phyloP scores from a whole-genome alignment of 1,140 invertebrate genomes.

The Orussus abietinus region DNA sequence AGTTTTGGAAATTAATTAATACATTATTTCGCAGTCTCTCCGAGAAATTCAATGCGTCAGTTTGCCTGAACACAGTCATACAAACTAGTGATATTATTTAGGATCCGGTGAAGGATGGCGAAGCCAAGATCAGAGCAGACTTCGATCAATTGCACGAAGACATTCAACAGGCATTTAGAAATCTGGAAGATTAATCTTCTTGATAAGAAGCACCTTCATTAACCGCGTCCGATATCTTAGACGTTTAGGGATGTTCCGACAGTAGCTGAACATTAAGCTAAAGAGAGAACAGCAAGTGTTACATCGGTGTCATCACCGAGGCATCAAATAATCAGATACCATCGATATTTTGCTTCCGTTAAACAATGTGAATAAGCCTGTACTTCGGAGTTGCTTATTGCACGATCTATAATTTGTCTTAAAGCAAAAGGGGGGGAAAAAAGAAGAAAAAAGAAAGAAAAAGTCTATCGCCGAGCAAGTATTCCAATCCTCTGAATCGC shows the following conservation, averaged over 20 bases:
- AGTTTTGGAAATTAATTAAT: slow-evolving; percentile 11
- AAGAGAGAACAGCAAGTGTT: too few relatives aligned
- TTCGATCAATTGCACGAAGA: slow-evolving; percentile 94
- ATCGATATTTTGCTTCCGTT: too few relatives aligned
- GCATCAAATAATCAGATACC: too few relatives aligned
- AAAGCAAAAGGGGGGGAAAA: too few relatives aligned
- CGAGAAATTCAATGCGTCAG: background rate
- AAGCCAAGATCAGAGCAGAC: slow-evolving; percentile 94
- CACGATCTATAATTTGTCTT: too few relatives aligned
- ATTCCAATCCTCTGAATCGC: too few relatives aligned
- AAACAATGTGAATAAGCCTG: too few relatives aligned
- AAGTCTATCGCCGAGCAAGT: too few relatives aligned
- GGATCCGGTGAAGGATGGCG: slow-evolving; percentile 97
- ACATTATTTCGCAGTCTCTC: background rate
- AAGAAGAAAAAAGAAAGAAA: too few relatives aligned
- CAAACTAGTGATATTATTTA: slow-evolving; percentile 51
- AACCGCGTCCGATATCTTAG: slow-evolving; percentile 13
- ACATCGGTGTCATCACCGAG: too few relatives aligned
- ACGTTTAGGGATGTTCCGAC: slow-evolving; percentile 44
- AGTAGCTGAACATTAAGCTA: too few relatives aligned
- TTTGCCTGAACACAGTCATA: slow-evolving; percentile 4
- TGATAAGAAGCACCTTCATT: background rate
- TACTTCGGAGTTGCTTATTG: too few relatives aligned
- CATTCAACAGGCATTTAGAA: slow-evolving; percentile 95
- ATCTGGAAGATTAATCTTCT: slow-evolving; percentile 93